Conservation (phyloP, 1,140 invertebrate genomes). For the Leptinotarsa lineolata region DNA sequence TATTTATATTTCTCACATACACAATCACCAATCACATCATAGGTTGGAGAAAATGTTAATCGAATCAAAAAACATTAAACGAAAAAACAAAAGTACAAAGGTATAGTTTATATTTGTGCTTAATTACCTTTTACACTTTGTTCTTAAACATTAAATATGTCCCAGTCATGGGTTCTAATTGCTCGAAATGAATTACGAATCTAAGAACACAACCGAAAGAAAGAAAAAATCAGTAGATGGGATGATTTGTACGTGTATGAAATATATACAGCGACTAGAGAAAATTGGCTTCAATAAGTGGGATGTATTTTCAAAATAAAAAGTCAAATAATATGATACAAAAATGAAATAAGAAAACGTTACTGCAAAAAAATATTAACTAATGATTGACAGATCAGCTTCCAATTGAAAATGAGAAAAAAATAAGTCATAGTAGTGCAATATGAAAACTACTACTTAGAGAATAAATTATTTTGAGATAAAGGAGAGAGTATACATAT, state of each 20-base stretch:
- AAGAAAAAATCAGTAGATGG: slow-evolving; percentile 32
- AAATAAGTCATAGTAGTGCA: neutral
- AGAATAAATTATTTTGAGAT: no score
- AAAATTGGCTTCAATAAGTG: slow-evolving; percentile 36
- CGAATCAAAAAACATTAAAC: slow-evolving; percentile 12
- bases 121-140: slow-evolving; percentile 26
- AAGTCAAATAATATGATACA: slow-evolving; percentile 11
- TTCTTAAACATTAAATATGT: slow-evolving; percentile 34
- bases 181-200: slow-evolving; percentile 4
- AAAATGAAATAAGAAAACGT: neutral
- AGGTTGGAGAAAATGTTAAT: slow-evolving; percentile 1
- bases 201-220: slow-evolving; percentile 24
- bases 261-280: slow-evolving; percentile 49
- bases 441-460: neutral
- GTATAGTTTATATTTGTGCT: slow-evolving; percentile 40
- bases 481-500: no score
- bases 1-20: slow-evolving; percentile 34
- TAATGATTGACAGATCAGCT: neutral
- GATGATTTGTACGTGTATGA: slow-evolving; percentile 44
- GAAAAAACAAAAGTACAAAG: slow-evolving; percentile 34
- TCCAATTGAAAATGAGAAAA: neutral
- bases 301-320: slow-evolving; percentile 37
- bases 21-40: slow-evolving; percentile 33
- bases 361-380: neutral
- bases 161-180: slow-evolving; percentile 28